A percentile compares a stretch with the other conserved stretches of the same genome.
These are phyloP conservation scores for Hirtodrosophila duncani DNA, from an alignment of 2,888 invertebrate species.

Conservation along the genomic window DNA sequence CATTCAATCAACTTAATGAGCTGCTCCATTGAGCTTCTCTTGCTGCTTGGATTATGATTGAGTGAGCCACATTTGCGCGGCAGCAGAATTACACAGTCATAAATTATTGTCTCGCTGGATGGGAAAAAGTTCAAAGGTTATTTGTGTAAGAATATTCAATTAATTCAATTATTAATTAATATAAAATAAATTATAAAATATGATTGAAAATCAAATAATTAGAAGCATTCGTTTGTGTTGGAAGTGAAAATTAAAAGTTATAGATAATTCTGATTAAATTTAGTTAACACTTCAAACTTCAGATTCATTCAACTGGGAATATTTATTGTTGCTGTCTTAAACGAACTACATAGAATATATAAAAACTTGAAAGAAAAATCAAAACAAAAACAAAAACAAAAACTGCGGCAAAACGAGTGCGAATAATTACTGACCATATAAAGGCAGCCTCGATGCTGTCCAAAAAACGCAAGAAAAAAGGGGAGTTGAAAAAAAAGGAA, in stretches of 20 bases:
- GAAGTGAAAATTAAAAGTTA: too few relatives aligned
- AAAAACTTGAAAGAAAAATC: background rate
- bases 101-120: slow-evolving; percentile 32
- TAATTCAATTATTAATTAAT: too few relatives aligned
- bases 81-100: too few relatives aligned
- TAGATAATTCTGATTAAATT: too few relatives aligned
- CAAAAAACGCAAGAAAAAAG: slow-evolving; percentile 7
- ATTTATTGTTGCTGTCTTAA: slow-evolving; percentile 19
- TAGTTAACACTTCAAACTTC: too few relatives aligned
- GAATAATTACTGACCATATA: slow-evolving; percentile 70
- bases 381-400: background rate
- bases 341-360: slow-evolving; percentile 18
- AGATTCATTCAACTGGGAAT: too few relatives aligned
- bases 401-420: slow-evolving; percentile 55
- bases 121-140: slow-evolving; percentile 28
- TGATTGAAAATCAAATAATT: too few relatives aligned
- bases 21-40: slow-evolving; percentile 42
- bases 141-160: too few relatives aligned
- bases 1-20: slow-evolving; percentile 70
- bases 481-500: slow-evolving; percentile 16
- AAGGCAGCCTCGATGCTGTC: slow-evolving; percentile 47
- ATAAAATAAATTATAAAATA: too few relatives aligned
- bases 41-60: slow-evolving; percentile 42
- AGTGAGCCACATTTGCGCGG: slow-evolving; percentile 23
- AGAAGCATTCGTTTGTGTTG: too few relatives aligned